Percentiles rank a stretch among this genome's conserved stretches.
These are phyloP conservation scores for Corythoichthys haematopterus DNA, from an alignment of 2,113 vertebrate species.

Conservation along the genomic window DNA sequence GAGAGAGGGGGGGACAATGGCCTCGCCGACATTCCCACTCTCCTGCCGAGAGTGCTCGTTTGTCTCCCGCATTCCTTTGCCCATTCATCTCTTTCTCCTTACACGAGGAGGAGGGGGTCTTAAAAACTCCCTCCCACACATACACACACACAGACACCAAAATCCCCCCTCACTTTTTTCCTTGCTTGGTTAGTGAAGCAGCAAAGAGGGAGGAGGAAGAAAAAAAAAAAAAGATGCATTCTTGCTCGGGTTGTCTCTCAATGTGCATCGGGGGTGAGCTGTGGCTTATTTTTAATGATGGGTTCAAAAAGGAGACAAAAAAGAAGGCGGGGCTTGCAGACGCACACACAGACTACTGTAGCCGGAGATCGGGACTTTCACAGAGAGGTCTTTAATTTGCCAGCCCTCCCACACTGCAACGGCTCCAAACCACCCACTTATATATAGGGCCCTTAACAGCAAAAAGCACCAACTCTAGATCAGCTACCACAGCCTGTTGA, in stretches of 20 bases:
- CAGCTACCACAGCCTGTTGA: conserved; percentile 47
- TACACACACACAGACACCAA: conserved; percentile 6
- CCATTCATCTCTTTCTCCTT: conserved; percentile 66
- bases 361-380: conserved; percentile 64
- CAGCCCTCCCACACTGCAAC: conserved; percentile 67
- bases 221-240: conserved; percentile 50
- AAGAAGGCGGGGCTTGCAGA: conserved; percentile 15
- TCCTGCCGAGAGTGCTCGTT: conserved; percentile 68
- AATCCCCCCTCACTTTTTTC: conserved; percentile 14
- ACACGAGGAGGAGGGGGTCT: conserved; percentile 43
- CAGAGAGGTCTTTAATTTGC: conserved; percentile 73
- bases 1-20: conserved; percentile 44
- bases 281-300: conserved; percentile 70
- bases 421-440: conserved; percentile 66
- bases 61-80: conserved; percentile 69
- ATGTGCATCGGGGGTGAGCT: conserved; percentile 50
- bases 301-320: conserved; percentile 37
- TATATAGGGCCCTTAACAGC: conserved; percentile 20
- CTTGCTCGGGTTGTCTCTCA: conserved; percentile 54
- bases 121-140: conserved; percentile 26
- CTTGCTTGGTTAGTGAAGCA: conserved; percentile 71
- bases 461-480: conserved; percentile 17
- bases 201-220: conserved; percentile 55
- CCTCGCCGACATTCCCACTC: conserved; percentile 64
- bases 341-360: conserved; percentile 44